Conservation (phyloP, 2,888 invertebrate species). For the Herminia tarsipennalis region DNA sequence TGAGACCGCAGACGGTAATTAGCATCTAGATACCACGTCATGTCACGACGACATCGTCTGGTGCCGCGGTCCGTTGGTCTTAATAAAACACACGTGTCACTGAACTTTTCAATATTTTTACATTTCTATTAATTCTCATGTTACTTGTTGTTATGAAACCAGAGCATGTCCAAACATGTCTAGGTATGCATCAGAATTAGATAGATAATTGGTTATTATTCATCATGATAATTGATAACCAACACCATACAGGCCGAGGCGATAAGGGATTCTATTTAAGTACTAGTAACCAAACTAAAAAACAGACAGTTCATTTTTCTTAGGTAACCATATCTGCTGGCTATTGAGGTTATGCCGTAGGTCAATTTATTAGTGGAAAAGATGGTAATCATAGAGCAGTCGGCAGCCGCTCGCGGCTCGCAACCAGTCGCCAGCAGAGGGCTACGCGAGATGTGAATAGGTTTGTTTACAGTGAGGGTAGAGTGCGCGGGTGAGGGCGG, state of each 20-base stretch:
- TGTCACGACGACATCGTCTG: constrained; percentile 68
- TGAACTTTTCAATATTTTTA: too few relatives aligned
- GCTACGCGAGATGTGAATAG: constrained; percentile 66
- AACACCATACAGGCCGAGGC: neutral
- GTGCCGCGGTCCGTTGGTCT: constrained; percentile 49
- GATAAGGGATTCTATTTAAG: neutral
- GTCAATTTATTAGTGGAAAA: constrained; percentile 39
- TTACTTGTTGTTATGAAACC: too few relatives aligned
- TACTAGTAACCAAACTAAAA: neutral
- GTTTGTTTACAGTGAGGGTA: constrained; percentile 78
- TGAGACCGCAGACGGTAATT: constrained; percentile 70
- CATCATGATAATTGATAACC: too few relatives aligned
- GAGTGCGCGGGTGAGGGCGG: constrained; percentile 57
- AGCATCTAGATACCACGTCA: constrained; percentile 74
- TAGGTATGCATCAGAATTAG: too few relatives aligned
- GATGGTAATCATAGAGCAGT: constrained; percentile 41
- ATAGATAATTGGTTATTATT: too few relatives aligned
- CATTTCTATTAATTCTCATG: too few relatives aligned
- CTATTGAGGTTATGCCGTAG: constrained; percentile 21
- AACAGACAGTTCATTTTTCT: neutral
- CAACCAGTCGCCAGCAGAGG: constrained; percentile 16
- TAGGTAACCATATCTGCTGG: constrained; percentile 3
- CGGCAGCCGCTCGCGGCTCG: constrained; percentile 7
- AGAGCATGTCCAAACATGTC: too few relatives aligned
- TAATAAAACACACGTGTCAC: constrained; percentile 18